Evolutionary conservation across 2,113 vertebrate species (phyloP), one percentile per base, ranked within the genome.

Genomic region (Coturnix japonica): DNA sequence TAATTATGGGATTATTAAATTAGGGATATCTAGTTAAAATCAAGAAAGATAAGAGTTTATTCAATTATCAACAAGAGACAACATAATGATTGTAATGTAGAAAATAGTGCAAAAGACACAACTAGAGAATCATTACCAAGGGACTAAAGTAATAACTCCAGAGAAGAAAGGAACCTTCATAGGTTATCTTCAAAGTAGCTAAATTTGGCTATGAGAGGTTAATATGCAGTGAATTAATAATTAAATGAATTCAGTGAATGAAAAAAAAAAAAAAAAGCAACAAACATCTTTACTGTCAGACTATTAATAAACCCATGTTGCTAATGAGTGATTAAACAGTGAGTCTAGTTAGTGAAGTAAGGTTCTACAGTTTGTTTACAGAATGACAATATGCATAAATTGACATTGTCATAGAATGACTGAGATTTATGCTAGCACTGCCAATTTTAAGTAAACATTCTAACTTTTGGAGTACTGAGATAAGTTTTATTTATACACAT

Each of bases 371-470:
- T 33, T 90, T 64, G 60, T 47, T 80, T 79, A 93, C 33, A 56
- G 44, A 63, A 28, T 2, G 74, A 67, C 6, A 30, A 3, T 47
- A 53, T n/a, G 17, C 16, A 3, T 25, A 35, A 66, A 49, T 53
- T 30, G 25, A 41, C 15, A 13, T 44, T 87, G 47, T 54, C 41
- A 47, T 39, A 90, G 56, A 89, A 73, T 74, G 35, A 82, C 47
- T 57, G 8, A 1, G 49, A 89, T 92, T 85, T 85, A 67, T 67
- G 87, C 46, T 92, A 85, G 18, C 57, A 78, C 60, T 87, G 84
- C 79, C 79, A 95, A 71, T 33, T 94, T 83, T 83, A 90, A 86
- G 37, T 31, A 94, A 93, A 75, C 57, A 85, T 76, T 85, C 83
- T 74, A 79, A 63, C 22, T 81, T 89, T 78, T 73, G 31, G 43